phyloP scores from a whole-genome alignment of 2,888 invertebrate species.

The Ypsolopha scabrella region DNA sequence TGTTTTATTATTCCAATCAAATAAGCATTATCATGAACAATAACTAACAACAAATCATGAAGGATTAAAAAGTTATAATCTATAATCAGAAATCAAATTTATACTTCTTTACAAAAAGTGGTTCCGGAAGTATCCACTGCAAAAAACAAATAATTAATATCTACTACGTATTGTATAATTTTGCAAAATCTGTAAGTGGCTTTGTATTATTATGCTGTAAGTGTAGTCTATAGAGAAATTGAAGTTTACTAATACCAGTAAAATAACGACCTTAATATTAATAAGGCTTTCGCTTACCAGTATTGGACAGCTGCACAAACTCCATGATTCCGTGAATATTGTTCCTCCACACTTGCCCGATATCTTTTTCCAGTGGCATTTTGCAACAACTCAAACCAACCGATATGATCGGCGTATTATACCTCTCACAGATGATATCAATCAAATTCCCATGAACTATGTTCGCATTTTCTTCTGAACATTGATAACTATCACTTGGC shows the following conservation, averaged over 20 bases:
- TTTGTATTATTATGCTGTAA: neutral
- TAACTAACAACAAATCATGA: too few species aligned
- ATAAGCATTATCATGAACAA: too few species aligned
- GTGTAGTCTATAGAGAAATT: too few species aligned
- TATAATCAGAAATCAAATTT: too few species aligned
- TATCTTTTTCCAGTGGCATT: conserved; percentile 76
- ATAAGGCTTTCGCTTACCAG: conserved; percentile 48
- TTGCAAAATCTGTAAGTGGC: neutral
- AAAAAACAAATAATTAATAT: too few species aligned
- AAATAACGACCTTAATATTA: too few species aligned
- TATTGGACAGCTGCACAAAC: conserved; percentile 72
- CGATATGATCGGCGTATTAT: conserved; percentile 75
- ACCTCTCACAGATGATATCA: conserved; percentile 72
- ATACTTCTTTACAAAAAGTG: too few species aligned
- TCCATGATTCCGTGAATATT: conserved; percentile 74
- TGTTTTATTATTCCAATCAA: too few species aligned
- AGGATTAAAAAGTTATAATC: too few species aligned
- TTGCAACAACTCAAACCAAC: conserved; percentile 86
- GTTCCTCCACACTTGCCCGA: conserved; percentile 80
- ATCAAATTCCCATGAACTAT: conserved; percentile 59
- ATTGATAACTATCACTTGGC: conserved; percentile 37
- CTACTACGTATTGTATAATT: too few species aligned
- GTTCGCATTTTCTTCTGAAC: conserved; percentile 23
- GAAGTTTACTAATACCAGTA: too few species aligned
- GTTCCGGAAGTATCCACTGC: too few species aligned